Conservation (phyloP, 2,888 invertebrate species). For the Cancer borealis region DNA sequence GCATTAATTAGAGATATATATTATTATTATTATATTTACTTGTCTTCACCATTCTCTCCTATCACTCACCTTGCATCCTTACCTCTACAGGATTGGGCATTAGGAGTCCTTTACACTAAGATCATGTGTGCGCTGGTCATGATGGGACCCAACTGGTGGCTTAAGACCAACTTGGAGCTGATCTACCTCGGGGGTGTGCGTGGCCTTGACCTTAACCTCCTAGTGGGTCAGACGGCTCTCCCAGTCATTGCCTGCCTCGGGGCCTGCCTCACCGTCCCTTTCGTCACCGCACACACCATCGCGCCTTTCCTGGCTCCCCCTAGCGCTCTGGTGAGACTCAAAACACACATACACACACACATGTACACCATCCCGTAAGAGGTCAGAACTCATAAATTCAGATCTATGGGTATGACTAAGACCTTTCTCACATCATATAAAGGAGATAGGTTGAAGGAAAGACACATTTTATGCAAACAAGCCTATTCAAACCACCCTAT, state of each 20-base stretch:
- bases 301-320: conserved; percentile 80
- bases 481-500: background rate
- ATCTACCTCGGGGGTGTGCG: conserved; percentile 90
- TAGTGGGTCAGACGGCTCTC: conserved; percentile 89
- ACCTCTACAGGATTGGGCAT: conserved; percentile 93
- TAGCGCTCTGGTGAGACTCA: conserved; percentile 61
- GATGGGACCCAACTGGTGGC: conserved; percentile 98
- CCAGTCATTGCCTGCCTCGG: conserved; percentile 84
- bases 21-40: too few species aligned
- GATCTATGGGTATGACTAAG: too few species aligned
- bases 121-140: conserved; percentile 97
- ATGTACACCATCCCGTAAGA: background rate
- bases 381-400: background rate
- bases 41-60: background rate
- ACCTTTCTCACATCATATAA: too few species aligned
- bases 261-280: conserved; percentile 94
- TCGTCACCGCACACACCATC: conserved; percentile 88
- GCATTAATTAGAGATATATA: too few species aligned
- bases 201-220: conserved; percentile 93
- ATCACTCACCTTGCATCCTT: background rate
- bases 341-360: background rate
- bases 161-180: conserved; percentile 92
- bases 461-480: background rate
- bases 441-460: too few species aligned
- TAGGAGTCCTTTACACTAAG: conserved; percentile 98